phyloP scores from a whole-genome alignment of 1,140 invertebrate genomes.

The Calephelis virginiensis region DNA sequence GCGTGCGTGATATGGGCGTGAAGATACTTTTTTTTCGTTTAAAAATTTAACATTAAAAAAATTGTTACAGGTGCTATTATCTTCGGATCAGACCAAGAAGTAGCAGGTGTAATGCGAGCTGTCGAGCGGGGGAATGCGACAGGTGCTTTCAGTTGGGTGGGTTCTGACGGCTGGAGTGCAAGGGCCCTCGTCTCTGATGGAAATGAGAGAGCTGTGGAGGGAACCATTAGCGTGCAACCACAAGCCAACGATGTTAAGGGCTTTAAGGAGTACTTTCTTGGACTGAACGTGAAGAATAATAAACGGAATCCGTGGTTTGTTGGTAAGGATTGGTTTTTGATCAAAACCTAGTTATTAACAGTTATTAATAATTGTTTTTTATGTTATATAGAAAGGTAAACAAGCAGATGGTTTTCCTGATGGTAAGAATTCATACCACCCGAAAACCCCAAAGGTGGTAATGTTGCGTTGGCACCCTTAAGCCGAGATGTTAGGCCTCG shows the following conservation, averaged over 20 bases:
- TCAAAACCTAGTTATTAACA: neutral
- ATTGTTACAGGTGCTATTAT: conserved; percentile 91
- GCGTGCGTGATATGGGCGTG: too few species aligned
- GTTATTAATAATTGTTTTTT: too few species aligned
- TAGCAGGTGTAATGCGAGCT: conserved; percentile 95
- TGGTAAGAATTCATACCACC: too few species aligned
- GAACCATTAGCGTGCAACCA: conserved; percentile 94
- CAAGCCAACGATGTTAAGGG: conserved; percentile 92
- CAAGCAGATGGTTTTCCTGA: too few species aligned
- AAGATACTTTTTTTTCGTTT: too few species aligned
- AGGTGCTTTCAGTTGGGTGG: conserved; percentile 95
- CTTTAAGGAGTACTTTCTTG: conserved; percentile 93
- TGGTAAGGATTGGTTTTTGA: conserved; percentile 79
- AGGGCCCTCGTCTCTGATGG: conserved; percentile 91
- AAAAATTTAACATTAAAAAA: neutral
- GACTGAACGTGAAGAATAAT: conserved; percentile 91
- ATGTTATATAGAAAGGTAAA: too few species aligned
- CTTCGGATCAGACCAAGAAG: conserved; percentile 97
- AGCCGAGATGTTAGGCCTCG: too few species aligned
- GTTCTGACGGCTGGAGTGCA: conserved; percentile 95
- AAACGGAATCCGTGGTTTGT: conserved; percentile 95
- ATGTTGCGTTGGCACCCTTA: too few species aligned
- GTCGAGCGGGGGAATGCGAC: conserved; percentile 93
- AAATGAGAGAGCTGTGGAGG: conserved; percentile 93
- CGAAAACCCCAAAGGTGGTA: too few species aligned